Conservation (phyloP, 2,113 vertebrate genomes). For the Smithornis capensis region DNA sequence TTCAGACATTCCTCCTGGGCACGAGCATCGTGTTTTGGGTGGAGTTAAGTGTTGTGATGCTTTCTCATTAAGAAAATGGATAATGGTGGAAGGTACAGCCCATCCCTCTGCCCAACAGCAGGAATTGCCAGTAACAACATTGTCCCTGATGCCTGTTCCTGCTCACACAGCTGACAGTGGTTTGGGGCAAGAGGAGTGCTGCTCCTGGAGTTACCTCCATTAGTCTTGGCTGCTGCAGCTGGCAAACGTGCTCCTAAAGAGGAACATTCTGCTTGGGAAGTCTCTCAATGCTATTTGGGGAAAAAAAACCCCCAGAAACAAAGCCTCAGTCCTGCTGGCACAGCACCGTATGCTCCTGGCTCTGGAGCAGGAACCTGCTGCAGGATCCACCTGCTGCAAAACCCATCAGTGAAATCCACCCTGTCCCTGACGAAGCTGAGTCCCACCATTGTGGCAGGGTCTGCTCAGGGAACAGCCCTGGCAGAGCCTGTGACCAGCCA, state of each 20-base stretch:
- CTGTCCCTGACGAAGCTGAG: neutral
- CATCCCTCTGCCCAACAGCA: neutral
- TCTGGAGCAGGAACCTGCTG: neutral
- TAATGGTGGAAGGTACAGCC: neutral
- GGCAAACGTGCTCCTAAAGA: neutral
- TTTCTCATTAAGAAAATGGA: neutral
- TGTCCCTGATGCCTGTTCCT: neutral
- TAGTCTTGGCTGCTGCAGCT: neutral
- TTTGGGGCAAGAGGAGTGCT: neutral
- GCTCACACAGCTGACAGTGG: neutral
- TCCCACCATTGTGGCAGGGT: neutral
- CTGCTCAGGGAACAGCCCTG: neutral
- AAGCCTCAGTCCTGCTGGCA: neutral
- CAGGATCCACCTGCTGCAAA: neutral
- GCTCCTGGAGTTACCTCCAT: neutral
- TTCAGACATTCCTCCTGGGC: neutral
- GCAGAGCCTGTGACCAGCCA: fast-evolving
- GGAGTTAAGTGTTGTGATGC: neutral
- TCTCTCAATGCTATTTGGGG: neutral
- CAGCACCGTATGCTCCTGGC: fast-evolving
- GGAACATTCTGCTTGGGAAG: neutral
- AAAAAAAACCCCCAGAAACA: neutral
- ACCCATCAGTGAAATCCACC: fast-evolving
- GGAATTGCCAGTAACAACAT: neutral
- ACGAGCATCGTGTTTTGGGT: neutral